Percentiles rank a stretch among this genome's conserved stretches.
Conservation (phyloP, 2,113 vertebrate genomes). For the Dissostichus mawsoni region DNA sequence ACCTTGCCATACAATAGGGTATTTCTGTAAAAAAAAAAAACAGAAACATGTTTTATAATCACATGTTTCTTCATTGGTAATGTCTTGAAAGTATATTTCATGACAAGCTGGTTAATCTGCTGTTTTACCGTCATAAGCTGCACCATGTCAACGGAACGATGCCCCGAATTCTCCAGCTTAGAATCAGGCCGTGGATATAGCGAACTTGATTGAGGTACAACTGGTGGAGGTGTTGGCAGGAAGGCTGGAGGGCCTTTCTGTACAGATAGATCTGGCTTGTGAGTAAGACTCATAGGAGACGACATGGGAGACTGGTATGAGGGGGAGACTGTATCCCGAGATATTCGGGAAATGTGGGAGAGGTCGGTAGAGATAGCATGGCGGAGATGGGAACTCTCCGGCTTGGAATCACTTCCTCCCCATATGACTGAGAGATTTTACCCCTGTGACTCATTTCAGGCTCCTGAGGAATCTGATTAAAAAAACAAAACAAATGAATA, state of each 20-base stretch:
- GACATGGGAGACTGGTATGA: slow-evolving; percentile 90
- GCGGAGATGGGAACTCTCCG: slow-evolving; percentile 87
- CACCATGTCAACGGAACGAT: slow-evolving; percentile 94
- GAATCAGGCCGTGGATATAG: slow-evolving; percentile 81
- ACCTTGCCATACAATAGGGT: slow-evolving; percentile 99
- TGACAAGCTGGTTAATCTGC: neutral
- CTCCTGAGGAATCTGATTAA: slow-evolving; percentile 84
- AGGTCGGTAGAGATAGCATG: slow-evolving; percentile 87
- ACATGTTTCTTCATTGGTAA: neutral
- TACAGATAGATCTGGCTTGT: slow-evolving; percentile 89
- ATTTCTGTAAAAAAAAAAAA: slow-evolving; percentile 86
- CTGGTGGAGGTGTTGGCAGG: slow-evolving; percentile 79
- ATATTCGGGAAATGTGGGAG: slow-evolving; percentile 86
- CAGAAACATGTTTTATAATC: neutral
- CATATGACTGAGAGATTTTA: slow-evolving; percentile 88
- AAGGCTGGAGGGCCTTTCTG: slow-evolving; percentile 84
- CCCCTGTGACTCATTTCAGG: slow-evolving; percentile 87
- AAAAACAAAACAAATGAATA: slow-evolving; percentile 9
- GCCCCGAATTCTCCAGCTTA: slow-evolving; percentile 88
- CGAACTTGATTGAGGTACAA: slow-evolving; percentile 75
- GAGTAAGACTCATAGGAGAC: slow-evolving; percentile 84
- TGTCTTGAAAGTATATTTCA: slow-evolving; percentile 4
- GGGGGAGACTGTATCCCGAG: slow-evolving; percentile 86
- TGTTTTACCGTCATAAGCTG: slow-evolving; percentile 92
- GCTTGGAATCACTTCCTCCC: slow-evolving; percentile 88